These are phyloP conservation scores for Sebastes vulpes DNA, from an alignment of 2,797 vertebrate species.

Conservation along the genomic window DNA sequence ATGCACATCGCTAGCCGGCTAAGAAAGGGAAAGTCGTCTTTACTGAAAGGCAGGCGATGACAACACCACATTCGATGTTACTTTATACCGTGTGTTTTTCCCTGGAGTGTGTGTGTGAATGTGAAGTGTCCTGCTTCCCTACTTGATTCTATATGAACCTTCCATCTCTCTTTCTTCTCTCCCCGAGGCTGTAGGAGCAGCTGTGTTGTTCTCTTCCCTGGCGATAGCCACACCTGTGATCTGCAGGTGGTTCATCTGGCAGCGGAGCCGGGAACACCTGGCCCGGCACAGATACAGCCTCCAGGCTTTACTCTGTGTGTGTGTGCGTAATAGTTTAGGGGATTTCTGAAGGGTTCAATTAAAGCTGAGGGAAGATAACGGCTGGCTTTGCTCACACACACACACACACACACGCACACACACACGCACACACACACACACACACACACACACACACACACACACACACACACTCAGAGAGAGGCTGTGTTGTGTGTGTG, in stretches of 20 bases:
- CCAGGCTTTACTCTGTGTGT: conserved; percentile 53
- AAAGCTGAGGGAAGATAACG: conserved; percentile 79
- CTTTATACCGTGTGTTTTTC: conserved; percentile 27
- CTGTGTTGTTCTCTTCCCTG: conserved; percentile 88
- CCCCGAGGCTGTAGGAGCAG: conserved; percentile 83
- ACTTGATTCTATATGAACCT: conserved; percentile 66
- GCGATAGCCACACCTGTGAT: conserved; percentile 88
- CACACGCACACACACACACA: neutral
- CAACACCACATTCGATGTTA: conserved; percentile 18
- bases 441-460: neutral
- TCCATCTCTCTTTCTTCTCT: conserved; percentile 55
- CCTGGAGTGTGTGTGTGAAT: conserved; percentile 14
- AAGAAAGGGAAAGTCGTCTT: conserved; percentile 19
- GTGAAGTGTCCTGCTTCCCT: conserved; percentile 58
- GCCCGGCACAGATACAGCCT: conserved; percentile 73
- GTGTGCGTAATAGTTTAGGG: conserved; percentile 41
- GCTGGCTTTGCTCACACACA: conserved; percentile 43
- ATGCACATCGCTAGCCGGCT: neutral
- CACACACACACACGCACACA: neutral
- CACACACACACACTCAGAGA: neutral
- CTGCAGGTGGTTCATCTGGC: conserved; percentile 92
- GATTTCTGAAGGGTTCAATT: conserved; percentile 80
- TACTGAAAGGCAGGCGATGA: conserved; percentile 15
- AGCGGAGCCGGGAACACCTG: conserved; percentile 88
- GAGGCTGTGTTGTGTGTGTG: conserved; percentile 1